phyloP scores from a whole-genome alignment of 2,888 invertebrate species.

The Orthosia gothica region DNA sequence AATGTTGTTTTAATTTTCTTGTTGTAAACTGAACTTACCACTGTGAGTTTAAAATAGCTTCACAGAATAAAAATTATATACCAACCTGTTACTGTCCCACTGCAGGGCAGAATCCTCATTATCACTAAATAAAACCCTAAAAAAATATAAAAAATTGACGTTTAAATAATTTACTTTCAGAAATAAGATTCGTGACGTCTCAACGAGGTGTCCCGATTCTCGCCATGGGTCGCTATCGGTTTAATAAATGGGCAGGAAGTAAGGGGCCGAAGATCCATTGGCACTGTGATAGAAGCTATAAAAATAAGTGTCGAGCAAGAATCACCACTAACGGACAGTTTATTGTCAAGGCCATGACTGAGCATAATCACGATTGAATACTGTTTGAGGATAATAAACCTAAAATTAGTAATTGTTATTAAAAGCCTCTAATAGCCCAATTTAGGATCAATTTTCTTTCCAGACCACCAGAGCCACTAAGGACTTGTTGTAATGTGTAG shows the following conservation, averaged over 20 bases:
- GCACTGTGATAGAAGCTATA: too few species aligned
- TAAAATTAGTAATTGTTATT: too few species aligned
- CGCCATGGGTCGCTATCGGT: constrained; percentile 68
- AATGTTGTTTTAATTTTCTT: constrained; percentile 1
- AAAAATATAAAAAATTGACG: too few species aligned
- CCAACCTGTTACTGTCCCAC: too few species aligned
- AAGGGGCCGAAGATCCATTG: constrained; percentile 56
- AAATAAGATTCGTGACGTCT: constrained; percentile 21
- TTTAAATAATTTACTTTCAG: constrained; percentile 1
- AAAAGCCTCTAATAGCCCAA: too few species aligned
- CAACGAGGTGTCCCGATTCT: constrained; percentile 46
- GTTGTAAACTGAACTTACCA: background rate
- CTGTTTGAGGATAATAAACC: too few species aligned
- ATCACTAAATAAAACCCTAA: too few species aligned
- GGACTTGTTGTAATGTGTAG: too few species aligned
- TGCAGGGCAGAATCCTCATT: too few species aligned
- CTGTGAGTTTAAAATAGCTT: background rate
- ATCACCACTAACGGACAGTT: constrained; percentile 29
- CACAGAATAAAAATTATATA: too few species aligned
- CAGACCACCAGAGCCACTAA: too few species aligned
- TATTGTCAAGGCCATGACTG: constrained; percentile 19
- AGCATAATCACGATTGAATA: constrained; percentile 23
- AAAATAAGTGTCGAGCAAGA: constrained; percentile 35
- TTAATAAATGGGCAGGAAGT: constrained; percentile 64
- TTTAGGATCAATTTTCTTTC: too few species aligned